Evolutionary conservation across 2,888 invertebrate genomes (phyloP), one percentile per base, ranked within the genome.

Genomic region (Leucophenga maculata): DNA sequence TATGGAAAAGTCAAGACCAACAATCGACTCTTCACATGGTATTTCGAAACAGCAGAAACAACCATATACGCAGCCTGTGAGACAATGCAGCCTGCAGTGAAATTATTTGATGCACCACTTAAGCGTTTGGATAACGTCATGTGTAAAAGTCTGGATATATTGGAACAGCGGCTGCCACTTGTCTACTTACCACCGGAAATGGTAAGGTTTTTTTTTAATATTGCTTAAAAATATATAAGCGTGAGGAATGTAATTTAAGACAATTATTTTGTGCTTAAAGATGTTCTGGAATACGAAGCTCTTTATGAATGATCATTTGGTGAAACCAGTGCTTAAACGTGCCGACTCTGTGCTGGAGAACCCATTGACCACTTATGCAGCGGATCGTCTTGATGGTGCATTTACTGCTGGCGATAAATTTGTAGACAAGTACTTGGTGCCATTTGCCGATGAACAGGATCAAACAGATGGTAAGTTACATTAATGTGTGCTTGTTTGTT

Each of bases 171-270:
- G 71, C 93, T 95, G 62, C 97, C 97, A 0, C 92, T 93, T 1
- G 94, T 97, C 72, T 93, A 93, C 85, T 90, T 96, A 76, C 95
- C 96, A 6, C 95, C 97, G 9, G 92, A 96, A 89, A 92, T 94
- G 90, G 96, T 96, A 90, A 91, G 90, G 4, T 22, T 11, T 22
- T 13, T 18, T 26, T 26, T 26, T 26, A 26, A 26, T 2, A 4
- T 26, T 26, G 26, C n/a, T 26, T 26, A 26, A 26, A 26, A 26
- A 26, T 26, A 26, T 26, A 26, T 26, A 26, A n/a, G 13, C n/a
- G 46, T n/a, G 46, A 46, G 46, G 13, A 8, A 14, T 13, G 1
- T 67, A 69, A 74, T 78, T 71, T 69, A 68, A 83, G 79, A 75
- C 79, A 46, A 79, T 83, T 57, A 73, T 84, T 74, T 77, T 85